These are phyloP conservation scores for Lycaon pictus DNA, from an alignment of 2,113 vertebrate genomes.

Conservation along the genomic window DNA sequence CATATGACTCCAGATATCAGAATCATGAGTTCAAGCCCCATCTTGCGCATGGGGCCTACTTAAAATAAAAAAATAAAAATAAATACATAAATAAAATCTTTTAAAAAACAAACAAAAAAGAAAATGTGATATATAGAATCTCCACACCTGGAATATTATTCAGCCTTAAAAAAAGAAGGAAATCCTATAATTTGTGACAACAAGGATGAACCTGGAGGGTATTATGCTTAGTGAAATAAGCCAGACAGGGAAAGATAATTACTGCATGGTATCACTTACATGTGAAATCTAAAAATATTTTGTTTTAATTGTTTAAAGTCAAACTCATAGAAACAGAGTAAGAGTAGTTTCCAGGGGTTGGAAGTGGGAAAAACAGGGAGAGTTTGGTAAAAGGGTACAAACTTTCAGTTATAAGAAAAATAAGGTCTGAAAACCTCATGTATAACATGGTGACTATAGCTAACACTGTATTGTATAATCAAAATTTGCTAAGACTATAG, in stretches of 20 bases:
- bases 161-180: not conserved
- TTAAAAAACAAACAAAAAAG: not conserved
- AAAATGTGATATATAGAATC: not conserved
- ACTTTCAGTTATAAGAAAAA: not conserved
- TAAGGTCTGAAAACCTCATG: not conserved
- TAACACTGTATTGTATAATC: not conserved
- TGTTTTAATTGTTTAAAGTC: not conserved
- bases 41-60: not conserved
- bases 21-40: not conserved
- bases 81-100: not conserved
- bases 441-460: not conserved
- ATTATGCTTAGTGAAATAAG: not conserved
- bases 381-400: not conserved
- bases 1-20: not conserved
- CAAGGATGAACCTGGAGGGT: not conserved
- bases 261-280: not conserved
- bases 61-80: not conserved
- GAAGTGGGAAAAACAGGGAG: not conserved
- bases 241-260: not conserved
- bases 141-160: not conserved
- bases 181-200: not conserved
- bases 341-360: not conserved
- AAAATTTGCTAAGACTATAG: not conserved
- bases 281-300: not conserved
- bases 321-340: not conserved